phyloP scores from a whole-genome alignment of 1,140 invertebrate genomes.

The Branchinecta lynchi region DNA sequence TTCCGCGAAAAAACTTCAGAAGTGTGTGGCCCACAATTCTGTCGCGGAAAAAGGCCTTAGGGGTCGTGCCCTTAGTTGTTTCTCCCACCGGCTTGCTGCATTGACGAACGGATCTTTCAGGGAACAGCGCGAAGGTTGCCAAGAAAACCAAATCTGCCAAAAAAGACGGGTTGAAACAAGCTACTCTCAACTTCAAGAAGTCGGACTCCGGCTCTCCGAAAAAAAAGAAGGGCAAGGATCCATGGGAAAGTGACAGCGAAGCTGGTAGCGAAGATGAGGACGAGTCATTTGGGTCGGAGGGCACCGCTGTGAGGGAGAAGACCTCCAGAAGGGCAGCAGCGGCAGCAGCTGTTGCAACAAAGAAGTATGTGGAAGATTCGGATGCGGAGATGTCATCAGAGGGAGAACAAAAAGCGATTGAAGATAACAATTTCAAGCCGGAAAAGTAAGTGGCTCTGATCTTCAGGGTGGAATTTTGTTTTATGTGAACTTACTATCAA shows the following conservation, averaged over 20 bases:
- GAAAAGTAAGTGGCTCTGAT: conserved; percentile 11
- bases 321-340: background rate
- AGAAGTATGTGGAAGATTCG: conserved; percentile 11
- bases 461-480: conserved; percentile 7
- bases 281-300: conserved; percentile 16
- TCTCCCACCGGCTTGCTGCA: background rate
- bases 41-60: too few relatives aligned
- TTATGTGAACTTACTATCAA: too few relatives aligned
- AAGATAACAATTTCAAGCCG: conserved; percentile 11
- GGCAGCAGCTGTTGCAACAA: background rate
- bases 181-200: conserved; percentile 27
- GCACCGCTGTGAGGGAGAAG: background rate
- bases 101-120: conserved; percentile 20
- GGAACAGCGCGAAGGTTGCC: conserved; percentile 16
- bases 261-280: conserved; percentile 25
- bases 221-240: conserved; percentile 15
- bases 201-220: conserved; percentile 29
- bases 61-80: background rate
- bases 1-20: too few relatives aligned
- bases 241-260: conserved; percentile 18
- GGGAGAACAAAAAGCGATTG: conserved; percentile 22
- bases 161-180: conserved; percentile 27
- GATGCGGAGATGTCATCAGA: conserved; percentile 17
- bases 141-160: conserved; percentile 23
- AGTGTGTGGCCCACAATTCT: too few relatives aligned